Percentiles rank a stretch among this genome's conserved stretches.
phyloP scores from a whole-genome alignment of 1,140 invertebrate species.

The Bactericera cockerelli region DNA sequence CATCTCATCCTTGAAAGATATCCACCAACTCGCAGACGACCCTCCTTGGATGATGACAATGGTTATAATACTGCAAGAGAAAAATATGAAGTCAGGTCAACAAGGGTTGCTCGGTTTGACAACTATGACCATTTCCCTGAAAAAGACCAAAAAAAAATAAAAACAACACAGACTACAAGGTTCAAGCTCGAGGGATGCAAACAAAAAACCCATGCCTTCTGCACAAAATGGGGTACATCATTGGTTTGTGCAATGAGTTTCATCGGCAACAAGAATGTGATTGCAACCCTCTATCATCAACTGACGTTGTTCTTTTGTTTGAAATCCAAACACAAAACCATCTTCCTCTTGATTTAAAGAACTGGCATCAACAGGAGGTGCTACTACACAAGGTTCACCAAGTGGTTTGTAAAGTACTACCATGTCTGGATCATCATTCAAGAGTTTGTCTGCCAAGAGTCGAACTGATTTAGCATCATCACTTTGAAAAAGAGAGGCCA shows the following conservation, averaged over 20 bases:
- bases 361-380: background rate
- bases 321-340: slow-evolving; percentile 6
- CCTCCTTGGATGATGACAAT: background rate
- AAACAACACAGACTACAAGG: too few relatives aligned
- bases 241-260: slow-evolving; percentile 7
- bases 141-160: background rate
- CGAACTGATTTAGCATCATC: slow-evolving; percentile 5
- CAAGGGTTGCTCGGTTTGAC: background rate
- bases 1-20: background rate
- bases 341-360: background rate
- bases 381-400: background rate
- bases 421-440: background rate
- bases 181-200: background rate
- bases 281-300: slow-evolving; percentile 8
- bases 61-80: background rate
- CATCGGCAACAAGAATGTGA: background rate
- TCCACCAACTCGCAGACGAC: background rate
- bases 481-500: background rate
- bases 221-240: background rate
- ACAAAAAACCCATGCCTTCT: background rate
- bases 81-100: background rate
- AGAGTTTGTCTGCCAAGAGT: background rate
- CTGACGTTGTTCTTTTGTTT: slow-evolving; percentile 4
- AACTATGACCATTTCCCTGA: background rate
- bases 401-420: slow-evolving; percentile 6